phyloP scores from a whole-genome alignment of 1,140 invertebrate species.

The Heliconius nattereri region DNA sequence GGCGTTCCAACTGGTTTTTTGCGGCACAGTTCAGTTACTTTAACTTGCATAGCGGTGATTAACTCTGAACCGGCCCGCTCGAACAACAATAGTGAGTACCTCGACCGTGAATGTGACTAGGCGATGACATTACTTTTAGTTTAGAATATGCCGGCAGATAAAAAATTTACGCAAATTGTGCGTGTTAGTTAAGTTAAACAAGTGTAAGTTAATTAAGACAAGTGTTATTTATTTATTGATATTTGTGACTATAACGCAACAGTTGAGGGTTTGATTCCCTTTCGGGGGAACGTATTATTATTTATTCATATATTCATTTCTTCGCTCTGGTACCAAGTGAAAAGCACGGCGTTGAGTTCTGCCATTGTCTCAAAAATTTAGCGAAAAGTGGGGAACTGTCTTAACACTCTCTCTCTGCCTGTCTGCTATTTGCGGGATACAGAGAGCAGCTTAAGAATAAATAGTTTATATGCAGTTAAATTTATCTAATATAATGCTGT shows the following conservation, averaged over 20 bases:
- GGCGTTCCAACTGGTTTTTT: constrained; percentile 35
- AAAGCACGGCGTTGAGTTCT: no score
- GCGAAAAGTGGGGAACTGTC: no score
- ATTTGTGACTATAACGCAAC: no score
- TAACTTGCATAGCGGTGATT: constrained; percentile 36
- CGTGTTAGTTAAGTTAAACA: constrained; percentile 1
- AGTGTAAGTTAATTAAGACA: neutral
- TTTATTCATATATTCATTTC: no score
- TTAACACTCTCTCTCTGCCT: no score
- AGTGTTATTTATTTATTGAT: no score
- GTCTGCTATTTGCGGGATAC: no score
- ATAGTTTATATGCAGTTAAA: neutral
- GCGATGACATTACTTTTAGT: constrained; percentile 10
- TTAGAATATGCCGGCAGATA: constrained; percentile 3
- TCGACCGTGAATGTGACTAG: constrained; percentile 29
- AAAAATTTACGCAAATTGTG: neutral
- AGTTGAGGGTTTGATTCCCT: no score
- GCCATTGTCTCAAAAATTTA: no score
- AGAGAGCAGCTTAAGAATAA: no score
- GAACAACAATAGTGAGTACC: constrained; percentile 16
- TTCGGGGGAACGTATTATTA: no score
- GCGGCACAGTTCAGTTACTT: constrained; percentile 37
- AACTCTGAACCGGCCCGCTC: constrained; percentile 32
- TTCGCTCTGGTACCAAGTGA: no score
- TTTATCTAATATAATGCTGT: neutral